Base-by-base conservation (phyloP, 2,888 invertebrate genomes). In the Ochlodes sylvanus region DNA sequence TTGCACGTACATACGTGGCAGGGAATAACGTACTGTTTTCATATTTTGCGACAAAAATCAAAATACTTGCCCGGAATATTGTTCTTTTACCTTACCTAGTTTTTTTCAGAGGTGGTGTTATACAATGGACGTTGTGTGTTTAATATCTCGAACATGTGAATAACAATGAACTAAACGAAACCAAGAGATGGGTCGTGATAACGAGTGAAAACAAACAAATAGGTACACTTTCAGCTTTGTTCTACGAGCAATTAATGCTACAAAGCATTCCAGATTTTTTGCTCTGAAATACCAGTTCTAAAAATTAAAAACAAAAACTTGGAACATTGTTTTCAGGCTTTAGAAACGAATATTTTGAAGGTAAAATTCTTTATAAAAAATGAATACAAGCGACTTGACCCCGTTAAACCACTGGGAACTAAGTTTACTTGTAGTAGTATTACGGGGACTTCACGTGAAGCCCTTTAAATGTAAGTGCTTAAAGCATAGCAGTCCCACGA, bases 391-490 rank as follows among this genome's bases (percentile, higher is more conserved):
- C 19, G 50, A 50, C 50, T 50, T 50, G 50, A 50, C 50, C 50
- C 50, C 50, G 19, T 50, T 50, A 50, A 50, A 50, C 50, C 19
- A 9, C 17, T 50, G 50, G 50, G 50, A 50, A 12, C 19, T 50
- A 14, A 47, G 55, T 55, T 55, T 55, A 34, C 55, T 27, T 34
- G 27, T 55, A 41, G 57, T 55, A 57, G 47, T 47, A 50, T 50
- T 50, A 58, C 21, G 41, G 27, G 14, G 58, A 34, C 42, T 27
- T 42, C 42, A 42, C 58, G 2, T 41, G 42, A 58, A 58, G 21
- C 42, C 41, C 21, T 41, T 14, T 42, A 42, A 58, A 4, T 17
- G 10, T 57, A 27, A 27, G 3, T 27, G 19, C 57, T 57, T 57
- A 41, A 14, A 57, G 41, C 41, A 38, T 57, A 57, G 41, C 57